These are phyloP conservation scores for Eleginops maclovinus DNA, from an alignment of 2,113 vertebrate species.

Conservation along the genomic window DNA sequence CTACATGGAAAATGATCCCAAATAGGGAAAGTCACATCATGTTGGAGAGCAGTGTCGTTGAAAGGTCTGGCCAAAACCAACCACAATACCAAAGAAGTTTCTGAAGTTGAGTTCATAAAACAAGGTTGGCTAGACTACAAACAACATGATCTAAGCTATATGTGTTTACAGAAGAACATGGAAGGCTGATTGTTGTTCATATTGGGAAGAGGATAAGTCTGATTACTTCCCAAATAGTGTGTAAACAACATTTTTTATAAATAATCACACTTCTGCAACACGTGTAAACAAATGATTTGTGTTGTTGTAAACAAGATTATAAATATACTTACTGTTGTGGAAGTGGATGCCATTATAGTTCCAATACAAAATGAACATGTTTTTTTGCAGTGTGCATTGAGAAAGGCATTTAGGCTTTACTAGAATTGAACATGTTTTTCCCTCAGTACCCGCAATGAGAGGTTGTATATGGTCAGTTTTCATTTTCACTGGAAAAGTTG, in stretches of 20 bases:
- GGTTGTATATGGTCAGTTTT: background rate
- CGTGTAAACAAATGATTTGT: conserved; percentile 41
- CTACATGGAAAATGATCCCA: conserved; percentile 35
- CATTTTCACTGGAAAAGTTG: background rate
- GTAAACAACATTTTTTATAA: conserved; percentile 21
- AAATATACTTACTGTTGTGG: conserved; percentile 11
- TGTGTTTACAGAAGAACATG: conserved; percentile 33
- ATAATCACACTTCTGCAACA: conserved; percentile 13
- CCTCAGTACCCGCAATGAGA: conserved; percentile 2
- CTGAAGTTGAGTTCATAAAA: conserved; percentile 36
- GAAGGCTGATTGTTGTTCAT: background rate
- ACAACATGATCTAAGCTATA: background rate
- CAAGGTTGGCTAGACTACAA: background rate
- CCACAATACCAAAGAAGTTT: conserved; percentile 30
- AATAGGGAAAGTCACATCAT: conserved; percentile 10
- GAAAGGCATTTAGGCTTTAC: background rate
- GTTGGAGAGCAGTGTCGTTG: conserved; percentile 11
- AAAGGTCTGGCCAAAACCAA: conserved; percentile 19
- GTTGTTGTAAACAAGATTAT: conserved; percentile 14
- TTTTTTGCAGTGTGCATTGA: background rate
- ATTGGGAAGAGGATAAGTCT: background rate
- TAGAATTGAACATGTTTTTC: background rate
- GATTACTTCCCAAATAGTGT: conserved; percentile 26
- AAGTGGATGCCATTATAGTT: background rate
- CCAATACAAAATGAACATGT: background rate